Conservation (phyloP, 2,113 vertebrate species). For the Lagopus leucura region DNA sequence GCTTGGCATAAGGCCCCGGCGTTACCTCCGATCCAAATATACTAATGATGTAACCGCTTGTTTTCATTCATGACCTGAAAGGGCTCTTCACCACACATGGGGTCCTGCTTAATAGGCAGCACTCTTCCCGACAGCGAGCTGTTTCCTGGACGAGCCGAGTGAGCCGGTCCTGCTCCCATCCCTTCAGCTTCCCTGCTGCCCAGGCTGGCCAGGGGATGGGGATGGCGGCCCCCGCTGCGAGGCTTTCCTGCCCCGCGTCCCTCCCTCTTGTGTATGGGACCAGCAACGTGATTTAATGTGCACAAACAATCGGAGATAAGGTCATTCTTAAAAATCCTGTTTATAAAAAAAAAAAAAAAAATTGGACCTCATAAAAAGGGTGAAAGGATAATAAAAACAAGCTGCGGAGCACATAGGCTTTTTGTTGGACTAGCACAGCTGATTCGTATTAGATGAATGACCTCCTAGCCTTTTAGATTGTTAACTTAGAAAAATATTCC, state of each 20-base stretch:
- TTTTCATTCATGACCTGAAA: constrained; percentile 79
- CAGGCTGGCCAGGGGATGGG: not conserved
- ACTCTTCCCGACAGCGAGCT: constrained; percentile 39
- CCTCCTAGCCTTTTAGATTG: constrained; percentile 83
- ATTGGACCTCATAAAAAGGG: constrained; percentile 84
- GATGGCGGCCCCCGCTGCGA: not conserved
- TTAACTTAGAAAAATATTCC: constrained; percentile 86
- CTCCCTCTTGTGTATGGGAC: constrained; percentile 69
- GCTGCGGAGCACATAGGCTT: constrained; percentile 81
- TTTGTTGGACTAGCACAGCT: constrained; percentile 82
- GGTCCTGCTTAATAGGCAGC: constrained; percentile 63
- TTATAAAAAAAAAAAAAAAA: constrained; percentile 74
- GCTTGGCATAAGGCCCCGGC: constrained; percentile 70
- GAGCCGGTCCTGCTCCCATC: fast-evolving
- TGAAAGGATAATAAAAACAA: constrained; percentile 86
- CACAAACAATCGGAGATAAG: constrained; percentile 84
- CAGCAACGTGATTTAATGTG: constrained; percentile 81
- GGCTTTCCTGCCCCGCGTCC: not conserved
- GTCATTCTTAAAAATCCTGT: constrained; percentile 86
- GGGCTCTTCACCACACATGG: constrained; percentile 68
- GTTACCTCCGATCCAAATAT: constrained; percentile 75
- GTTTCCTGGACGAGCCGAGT: constrained; percentile 15
- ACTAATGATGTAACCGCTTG: constrained; percentile 83
- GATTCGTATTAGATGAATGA: constrained; percentile 83
- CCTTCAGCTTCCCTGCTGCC: not conserved